phyloP scores from a whole-genome alignment of 1,140 invertebrate genomes.

The Rhynchophorus ferrugineus region DNA sequence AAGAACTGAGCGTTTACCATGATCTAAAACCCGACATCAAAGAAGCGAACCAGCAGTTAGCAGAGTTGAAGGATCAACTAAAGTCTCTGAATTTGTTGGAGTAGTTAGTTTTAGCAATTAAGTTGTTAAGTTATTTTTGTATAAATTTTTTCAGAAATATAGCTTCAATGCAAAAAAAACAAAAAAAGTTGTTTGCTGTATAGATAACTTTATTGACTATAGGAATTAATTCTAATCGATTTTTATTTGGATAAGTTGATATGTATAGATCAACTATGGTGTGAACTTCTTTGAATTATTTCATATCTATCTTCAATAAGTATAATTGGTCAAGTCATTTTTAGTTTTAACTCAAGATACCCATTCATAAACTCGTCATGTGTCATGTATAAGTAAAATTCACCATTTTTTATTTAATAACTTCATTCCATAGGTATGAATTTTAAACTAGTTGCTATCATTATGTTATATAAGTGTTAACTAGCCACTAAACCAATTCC shows the following conservation, averaged over 20 bases:
- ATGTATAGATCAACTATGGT: too few species aligned
- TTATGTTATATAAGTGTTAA: too few species aligned
- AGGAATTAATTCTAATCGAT: not conserved
- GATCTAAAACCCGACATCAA: conserved; percentile 31
- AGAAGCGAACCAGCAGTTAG: conserved; percentile 32
- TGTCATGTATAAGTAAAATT: too few species aligned
- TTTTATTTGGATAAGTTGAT: not conserved
- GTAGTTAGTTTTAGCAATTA: not conserved
- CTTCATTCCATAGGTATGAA: too few species aligned
- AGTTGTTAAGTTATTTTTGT: conserved; percentile 3
- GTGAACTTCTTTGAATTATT: too few species aligned
- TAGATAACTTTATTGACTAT: not conserved
- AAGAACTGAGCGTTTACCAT: conserved; percentile 27
- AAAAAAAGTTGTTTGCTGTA: not conserved
- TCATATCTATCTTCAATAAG: too few species aligned
- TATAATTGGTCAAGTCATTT: too few species aligned
- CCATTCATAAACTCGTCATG: too few species aligned
- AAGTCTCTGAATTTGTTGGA: not conserved
- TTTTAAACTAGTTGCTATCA: too few species aligned
- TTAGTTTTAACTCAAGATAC: too few species aligned
- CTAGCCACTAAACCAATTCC: too few species aligned
- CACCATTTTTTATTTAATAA: too few species aligned
- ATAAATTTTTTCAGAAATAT: conserved; percentile 1
- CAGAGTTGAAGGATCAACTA: conserved; percentile 18
- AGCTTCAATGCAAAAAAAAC: not conserved